Evolutionary conservation across 53 echinoderm and acorn worm species (phyloP).

Genomic region (Echinarachnius parma): DNA sequence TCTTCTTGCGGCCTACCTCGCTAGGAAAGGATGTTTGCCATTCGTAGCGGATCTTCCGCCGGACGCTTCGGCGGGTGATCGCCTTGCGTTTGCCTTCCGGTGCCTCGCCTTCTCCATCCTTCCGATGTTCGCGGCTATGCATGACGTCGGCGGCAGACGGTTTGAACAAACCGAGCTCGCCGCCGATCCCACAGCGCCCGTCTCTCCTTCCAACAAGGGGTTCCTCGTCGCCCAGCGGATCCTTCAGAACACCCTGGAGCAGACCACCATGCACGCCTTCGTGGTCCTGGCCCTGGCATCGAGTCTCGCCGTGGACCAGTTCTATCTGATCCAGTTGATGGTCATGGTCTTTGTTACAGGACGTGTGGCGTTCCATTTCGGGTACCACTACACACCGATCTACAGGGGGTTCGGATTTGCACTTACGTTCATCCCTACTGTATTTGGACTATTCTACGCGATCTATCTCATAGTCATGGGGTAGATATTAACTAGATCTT

Average conservation of each 20-base stretch:
- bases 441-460: constrained; percentile 33
- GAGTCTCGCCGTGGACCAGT: constrained; percentile 36
- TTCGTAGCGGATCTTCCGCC: neutral
- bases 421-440: constrained; percentile 31
- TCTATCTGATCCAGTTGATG: constrained; percentile 54
- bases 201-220: constrained; percentile 4
- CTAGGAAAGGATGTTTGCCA: neutral
- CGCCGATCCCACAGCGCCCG: constrained; percentile 16
- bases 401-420: constrained; percentile 54
- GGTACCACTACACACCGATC: constrained; percentile 42
- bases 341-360: constrained; percentile 56
- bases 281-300: constrained; percentile 48
- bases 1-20: neutral
- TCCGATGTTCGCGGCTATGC: constrained; percentile 11
- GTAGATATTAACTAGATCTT: too few species aligned
- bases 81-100: constrained; percentile 34
- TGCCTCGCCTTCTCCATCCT: constrained; percentile 42
- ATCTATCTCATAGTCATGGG: constrained; percentile 26
- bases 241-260: constrained; percentile 74
- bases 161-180: constrained; percentile 11
- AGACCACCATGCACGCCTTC: constrained; percentile 54
- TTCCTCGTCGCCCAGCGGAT: constrained; percentile 47
- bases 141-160: neutral
- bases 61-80: constrained; percentile 1
- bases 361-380: constrained; percentile 40